Evolutionary conservation across 2,797 vertebrate species (phyloP), one percentile per base, ranked within the genome.

Genomic region (Momotus momota): DNA sequence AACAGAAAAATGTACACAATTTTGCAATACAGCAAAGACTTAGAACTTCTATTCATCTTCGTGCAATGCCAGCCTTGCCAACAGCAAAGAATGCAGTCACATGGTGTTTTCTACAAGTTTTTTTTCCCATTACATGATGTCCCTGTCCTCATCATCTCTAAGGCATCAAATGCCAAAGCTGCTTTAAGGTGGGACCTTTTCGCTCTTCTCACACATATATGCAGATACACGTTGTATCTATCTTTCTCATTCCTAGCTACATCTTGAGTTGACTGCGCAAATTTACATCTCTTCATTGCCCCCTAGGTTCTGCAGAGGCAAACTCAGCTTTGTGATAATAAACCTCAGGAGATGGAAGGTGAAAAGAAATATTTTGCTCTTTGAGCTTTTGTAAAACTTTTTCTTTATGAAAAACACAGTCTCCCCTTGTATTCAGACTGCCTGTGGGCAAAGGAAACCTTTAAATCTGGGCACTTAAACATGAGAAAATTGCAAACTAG

Each of bases 391-490:
- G 33, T 41, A 84, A 70, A 75, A 70, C 13, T 25, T 85, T 41
- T 81, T 46, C 43, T 80, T 79, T 43, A 55, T 40, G 31, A 58
- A 85, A 57, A 95, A 81, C 35, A 73, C 2, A n/a, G 21, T 40
- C 58, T 70, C 49, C 23, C 77, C 96, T 96, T 94, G 77, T 83
- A 86, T 86, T 88, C 92, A 84, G 83, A 41, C 65, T 80, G 94
- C 94, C 94, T 75, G 48, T 55, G 21, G 93, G 95, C 81, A 96
- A 90, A 96, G 46, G 49, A 92, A 96, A 85, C 35, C 87, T 96
- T 96, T 94, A 93, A 96, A 97, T 81, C 73, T 27, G 52, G 86
- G 79, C 54, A 82, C 81, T 94, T 95, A 86, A 69, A 94, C 40
- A 86, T 6, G 48, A 96, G 54, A 60, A 86, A 93, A 94, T 83